These are phyloP conservation scores for Melanotaenia trifasciata DNA, from an alignment of 2,797 vertebrate genomes.

Conservation along the genomic window DNA sequence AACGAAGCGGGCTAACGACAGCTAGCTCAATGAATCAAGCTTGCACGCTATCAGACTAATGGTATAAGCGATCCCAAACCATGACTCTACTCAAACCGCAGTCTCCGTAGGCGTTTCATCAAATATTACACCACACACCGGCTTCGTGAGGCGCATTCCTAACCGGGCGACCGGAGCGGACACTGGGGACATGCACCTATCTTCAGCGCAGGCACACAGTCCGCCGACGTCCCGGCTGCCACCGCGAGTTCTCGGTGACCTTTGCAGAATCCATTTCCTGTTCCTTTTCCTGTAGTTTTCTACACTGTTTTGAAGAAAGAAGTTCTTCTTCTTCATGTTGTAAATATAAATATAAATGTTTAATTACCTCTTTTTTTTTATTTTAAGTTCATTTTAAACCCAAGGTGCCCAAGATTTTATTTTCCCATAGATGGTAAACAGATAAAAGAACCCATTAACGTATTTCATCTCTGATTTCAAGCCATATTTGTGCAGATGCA, in stretches of 20 bases:
- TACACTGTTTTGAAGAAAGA: background rate
- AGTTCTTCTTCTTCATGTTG: background rate
- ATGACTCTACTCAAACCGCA: constrained; percentile 51
- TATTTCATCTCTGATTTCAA: background rate
- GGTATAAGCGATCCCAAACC: constrained; percentile 46
- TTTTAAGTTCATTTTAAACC: background rate
- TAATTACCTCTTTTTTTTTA: background rate
- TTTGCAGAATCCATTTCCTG: constrained; percentile 67
- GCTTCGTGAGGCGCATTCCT: constrained; percentile 75
- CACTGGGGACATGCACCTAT: constrained; percentile 87
- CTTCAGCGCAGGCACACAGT: constrained; percentile 79
- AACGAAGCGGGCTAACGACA: constrained; percentile 66
- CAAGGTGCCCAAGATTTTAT: background rate
- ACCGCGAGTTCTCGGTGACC: constrained; percentile 82
- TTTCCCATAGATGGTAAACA: background rate
- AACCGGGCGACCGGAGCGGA: constrained; percentile 83
- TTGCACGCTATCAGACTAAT: constrained; percentile 47
- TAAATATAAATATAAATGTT: background rate
- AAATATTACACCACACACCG: constrained; percentile 46
- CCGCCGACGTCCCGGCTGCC: constrained; percentile 83
- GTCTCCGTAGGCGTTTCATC: constrained; percentile 49
- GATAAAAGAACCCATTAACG: background rate
- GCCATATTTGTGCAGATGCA: background rate
- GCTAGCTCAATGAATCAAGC: constrained; percentile 80
- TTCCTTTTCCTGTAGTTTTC: constrained; percentile 65